A percentile compares a stretch with the other conserved stretches of the same genome.
These are phyloP conservation scores for Drosophila persimilis DNA, from an alignment of 1,140 invertebrate species.

Conservation along the genomic window DNA sequence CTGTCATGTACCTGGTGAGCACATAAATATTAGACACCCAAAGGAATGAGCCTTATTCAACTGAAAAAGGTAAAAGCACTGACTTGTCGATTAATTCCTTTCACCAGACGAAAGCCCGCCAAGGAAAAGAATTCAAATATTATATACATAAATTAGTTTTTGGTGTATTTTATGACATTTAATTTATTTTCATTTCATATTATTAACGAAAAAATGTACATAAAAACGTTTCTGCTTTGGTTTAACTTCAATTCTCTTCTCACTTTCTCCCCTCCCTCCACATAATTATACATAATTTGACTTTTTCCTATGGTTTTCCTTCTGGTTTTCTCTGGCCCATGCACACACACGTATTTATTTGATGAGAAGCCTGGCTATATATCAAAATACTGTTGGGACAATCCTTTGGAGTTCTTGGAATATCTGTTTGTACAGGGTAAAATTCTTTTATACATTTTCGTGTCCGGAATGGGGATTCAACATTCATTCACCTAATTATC, in stretches of 20 bases:
- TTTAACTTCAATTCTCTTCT: slow-evolving; percentile 12
- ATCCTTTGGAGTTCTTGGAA: slow-evolving; percentile 12
- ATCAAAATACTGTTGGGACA: slow-evolving; percentile 45
- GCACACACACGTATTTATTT: slow-evolving; percentile 42
- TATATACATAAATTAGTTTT: slow-evolving; percentile 26
- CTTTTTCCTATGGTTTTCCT: slow-evolving; percentile 58
- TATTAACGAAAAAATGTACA: slow-evolving; percentile 69
- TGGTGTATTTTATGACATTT: slow-evolving; percentile 55
- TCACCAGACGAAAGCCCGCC: too few species aligned
- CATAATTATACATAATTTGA: slow-evolving; percentile 70
- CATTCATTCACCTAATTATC: slow-evolving; percentile 34
- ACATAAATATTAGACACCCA: too few species aligned
- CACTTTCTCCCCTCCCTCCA: background rate
- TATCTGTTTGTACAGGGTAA: slow-evolving; percentile 67
- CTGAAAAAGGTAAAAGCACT: too few species aligned
- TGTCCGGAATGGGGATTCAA: slow-evolving; percentile 13
- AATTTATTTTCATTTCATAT: slow-evolving; percentile 62
- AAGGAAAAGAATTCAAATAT: slow-evolving; percentile 2
- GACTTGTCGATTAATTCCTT: too few species aligned
- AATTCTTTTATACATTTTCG: slow-evolving; percentile 55
- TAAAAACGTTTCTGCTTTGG: slow-evolving; percentile 59
- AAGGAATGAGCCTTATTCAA: too few species aligned
- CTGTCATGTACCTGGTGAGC: too few species aligned
- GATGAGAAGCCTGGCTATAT: slow-evolving; percentile 56
- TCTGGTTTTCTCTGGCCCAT: slow-evolving; percentile 27